phyloP scores from a whole-genome alignment of 2,888 invertebrate genomes.

The Philereme transversata region DNA sequence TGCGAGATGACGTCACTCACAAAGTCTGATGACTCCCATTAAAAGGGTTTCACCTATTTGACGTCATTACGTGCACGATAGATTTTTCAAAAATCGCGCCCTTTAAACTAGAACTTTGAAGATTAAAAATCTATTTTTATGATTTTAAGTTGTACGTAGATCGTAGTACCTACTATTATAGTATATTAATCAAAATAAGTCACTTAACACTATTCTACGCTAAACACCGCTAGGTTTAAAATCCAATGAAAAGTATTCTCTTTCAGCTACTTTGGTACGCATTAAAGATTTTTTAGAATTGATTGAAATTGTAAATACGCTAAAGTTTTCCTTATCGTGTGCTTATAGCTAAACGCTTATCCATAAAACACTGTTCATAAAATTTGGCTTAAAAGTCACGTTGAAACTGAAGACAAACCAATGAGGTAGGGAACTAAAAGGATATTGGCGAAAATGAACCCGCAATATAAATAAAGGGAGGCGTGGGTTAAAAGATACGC shows the following conservation, averaged over 20 bases:
- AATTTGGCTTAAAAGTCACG: too few relatives aligned
- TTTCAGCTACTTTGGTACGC: conserved; percentile 20
- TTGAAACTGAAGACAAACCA: too few relatives aligned
- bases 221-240: conserved; percentile 25
- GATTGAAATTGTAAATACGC: conserved; percentile 29
- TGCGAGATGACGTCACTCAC: too few relatives aligned
- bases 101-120: background rate
- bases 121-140: conserved; percentile 15
- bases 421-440: too few relatives aligned
- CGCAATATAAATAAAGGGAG: too few relatives aligned
- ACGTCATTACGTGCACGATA: too few relatives aligned
- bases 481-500: too few relatives aligned
- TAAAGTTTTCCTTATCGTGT: conserved; percentile 6
- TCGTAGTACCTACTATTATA: conserved; percentile 5
- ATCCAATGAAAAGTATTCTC: conserved; percentile 23
- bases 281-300: conserved; percentile 7
- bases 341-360: background rate
- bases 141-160: conserved; percentile 13
- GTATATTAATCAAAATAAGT: conserved; percentile 24
- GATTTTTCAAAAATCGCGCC: too few relatives aligned
- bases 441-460: too few relatives aligned
- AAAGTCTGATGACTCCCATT: too few relatives aligned
- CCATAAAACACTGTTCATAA: too few relatives aligned
- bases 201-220: conserved; percentile 23
- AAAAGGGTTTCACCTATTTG: too few relatives aligned